These are phyloP conservation scores for Drosophila setifemur DNA, from an alignment of 1,140 invertebrate species.

Conservation along the genomic window DNA sequence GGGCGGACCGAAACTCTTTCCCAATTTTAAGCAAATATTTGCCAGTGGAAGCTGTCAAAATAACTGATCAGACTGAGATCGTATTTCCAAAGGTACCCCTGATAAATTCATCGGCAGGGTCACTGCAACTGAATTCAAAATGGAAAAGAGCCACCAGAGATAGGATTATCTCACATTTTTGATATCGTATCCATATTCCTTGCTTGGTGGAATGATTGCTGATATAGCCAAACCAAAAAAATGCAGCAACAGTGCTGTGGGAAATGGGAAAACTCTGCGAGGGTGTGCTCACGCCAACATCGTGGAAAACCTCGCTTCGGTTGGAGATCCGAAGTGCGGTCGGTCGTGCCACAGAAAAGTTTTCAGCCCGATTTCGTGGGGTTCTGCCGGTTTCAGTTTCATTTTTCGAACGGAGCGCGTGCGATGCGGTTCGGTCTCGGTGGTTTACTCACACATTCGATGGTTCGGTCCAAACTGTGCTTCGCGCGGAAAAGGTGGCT, in stretches of 20 bases:
- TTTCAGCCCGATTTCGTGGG: constrained; percentile 39
- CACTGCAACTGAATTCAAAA: not conserved
- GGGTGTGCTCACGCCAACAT: constrained; percentile 20
- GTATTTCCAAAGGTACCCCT: constrained; percentile 44
- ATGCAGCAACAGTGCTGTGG: constrained; percentile 15
- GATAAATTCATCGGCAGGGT: not conserved
- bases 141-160: not conserved
- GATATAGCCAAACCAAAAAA: constrained; percentile 8
- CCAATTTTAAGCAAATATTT: constrained; percentile 38
- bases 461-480: not conserved
- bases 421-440: constrained; percentile 62
- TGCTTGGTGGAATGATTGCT: constrained; percentile 19
- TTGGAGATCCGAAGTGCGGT: constrained; percentile 18
- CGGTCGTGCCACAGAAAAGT: constrained; percentile 17
- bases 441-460: constrained; percentile 19
- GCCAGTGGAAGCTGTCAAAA: constrained; percentile 2
- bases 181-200: constrained; percentile 14
- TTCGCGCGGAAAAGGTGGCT: constrained; percentile 41
- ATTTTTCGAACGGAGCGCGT: constrained; percentile 64
- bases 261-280: constrained; percentile 32
- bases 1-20: constrained; percentile 26
- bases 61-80: constrained; percentile 50
- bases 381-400: constrained; percentile 62
- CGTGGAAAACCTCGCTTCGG: constrained; percentile 25
- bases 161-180: constrained; percentile 37